phyloP scores from a whole-genome alignment of 2,888 invertebrate genomes.

The Digitonthophagus gazella region DNA sequence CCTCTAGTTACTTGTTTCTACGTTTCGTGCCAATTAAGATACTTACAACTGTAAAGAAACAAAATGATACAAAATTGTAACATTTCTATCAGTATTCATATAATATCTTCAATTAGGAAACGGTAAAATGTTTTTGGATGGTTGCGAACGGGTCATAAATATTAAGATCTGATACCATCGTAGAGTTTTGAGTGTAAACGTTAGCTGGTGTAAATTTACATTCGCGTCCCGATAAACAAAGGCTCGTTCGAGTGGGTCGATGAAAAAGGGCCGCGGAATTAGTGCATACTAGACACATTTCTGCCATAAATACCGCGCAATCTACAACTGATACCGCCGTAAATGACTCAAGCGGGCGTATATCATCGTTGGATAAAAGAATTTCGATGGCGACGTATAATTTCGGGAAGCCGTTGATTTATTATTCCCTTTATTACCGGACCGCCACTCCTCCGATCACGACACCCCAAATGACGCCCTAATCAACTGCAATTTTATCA shows the following conservation, averaged over 20 bases:
- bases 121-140: neutral
- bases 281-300: slow-evolving; percentile 15
- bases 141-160: neutral
- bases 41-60: too few species aligned
- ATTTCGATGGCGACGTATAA: slow-evolving; percentile 9
- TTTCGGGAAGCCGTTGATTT: slow-evolving; percentile 8
- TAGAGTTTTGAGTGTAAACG: neutral
- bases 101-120: neutral
- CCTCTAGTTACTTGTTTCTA: too few species aligned
- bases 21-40: too few species aligned
- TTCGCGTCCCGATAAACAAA: neutral
- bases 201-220: neutral
- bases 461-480: neutral
- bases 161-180: neutral
- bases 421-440: slow-evolving; percentile 11
- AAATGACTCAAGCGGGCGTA: slow-evolving; percentile 17
- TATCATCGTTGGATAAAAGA: slow-evolving; percentile 16
- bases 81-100: too few species aligned
- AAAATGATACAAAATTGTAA: too few species aligned
- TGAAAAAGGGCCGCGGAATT: slow-evolving; percentile 15
- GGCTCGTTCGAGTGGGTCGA: neutral
- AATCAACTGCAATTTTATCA: neutral
- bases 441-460: slow-evolving; percentile 6
- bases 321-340: slow-evolving; percentile 18
- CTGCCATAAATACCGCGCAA: slow-evolving; percentile 17